A percentile compares a stretch with the other conserved stretches of the same genome.
Evolutionary conservation across 92 coral and sea anemone genomes (phyloP).

Genomic region (Umimayanthus kanabou): DNA sequence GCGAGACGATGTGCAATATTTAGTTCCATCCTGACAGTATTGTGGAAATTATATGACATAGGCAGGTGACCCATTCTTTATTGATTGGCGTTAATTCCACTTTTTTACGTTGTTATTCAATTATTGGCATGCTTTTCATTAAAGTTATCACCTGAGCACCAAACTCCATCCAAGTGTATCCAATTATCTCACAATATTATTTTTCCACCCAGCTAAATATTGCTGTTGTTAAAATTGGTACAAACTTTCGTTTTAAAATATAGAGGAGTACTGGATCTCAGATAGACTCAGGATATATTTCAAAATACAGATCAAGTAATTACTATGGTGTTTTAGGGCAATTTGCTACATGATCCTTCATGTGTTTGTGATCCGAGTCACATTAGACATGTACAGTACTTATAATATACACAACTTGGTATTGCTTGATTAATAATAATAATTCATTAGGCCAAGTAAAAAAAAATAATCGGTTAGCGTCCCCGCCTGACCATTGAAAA

Average conservation of each 20-base stretch:
- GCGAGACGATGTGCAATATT: not conserved
- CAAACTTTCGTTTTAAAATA: not conserved
- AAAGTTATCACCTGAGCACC: not conserved
- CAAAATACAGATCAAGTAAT: too few relatives aligned
- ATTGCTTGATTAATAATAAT: too few relatives aligned
- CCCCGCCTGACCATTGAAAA: too few relatives aligned
- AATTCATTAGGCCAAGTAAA: too few relatives aligned
- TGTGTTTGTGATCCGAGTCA: not conserved
- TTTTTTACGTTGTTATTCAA: not conserved
- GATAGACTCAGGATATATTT: not conserved
- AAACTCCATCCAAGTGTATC: not conserved
- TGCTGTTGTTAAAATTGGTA: not conserved
- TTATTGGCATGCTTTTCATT: not conserved
- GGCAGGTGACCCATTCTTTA: conserved; percentile 22
- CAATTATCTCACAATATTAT: not conserved
- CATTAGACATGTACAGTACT: too few relatives aligned
- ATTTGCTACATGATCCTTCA: not conserved
- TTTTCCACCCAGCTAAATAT: not conserved
- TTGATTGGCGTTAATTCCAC: not conserved
- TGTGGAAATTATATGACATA: not conserved
- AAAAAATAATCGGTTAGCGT: too few relatives aligned
- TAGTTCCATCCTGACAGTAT: not conserved
- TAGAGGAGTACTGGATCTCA: not conserved
- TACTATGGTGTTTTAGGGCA: too few relatives aligned
- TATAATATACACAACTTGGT: too few relatives aligned